phyloP scores from a whole-genome alignment of 2,113 vertebrate species.

The Mormoops blainvillei region DNA sequence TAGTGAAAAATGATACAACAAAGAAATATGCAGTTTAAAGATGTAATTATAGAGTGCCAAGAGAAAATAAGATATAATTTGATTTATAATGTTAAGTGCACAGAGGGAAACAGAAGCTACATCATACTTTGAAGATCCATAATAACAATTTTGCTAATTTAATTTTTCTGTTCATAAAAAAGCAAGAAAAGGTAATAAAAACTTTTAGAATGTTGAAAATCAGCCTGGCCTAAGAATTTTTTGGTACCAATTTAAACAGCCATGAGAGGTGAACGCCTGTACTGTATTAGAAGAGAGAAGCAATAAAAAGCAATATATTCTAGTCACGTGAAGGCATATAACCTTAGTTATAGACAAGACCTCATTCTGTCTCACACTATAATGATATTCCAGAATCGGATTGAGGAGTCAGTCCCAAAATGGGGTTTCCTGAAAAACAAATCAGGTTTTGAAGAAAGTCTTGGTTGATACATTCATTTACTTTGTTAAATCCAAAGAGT shows the following conservation, averaged over 20 bases:
- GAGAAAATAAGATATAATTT: background rate
- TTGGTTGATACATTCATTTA: slow-evolving; percentile 39
- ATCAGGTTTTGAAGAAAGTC: slow-evolving; percentile 31
- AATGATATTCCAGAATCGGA: slow-evolving; percentile 38
- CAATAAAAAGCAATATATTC: background rate
- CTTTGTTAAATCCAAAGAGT: slow-evolving; percentile 20
- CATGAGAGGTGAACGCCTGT: background rate
- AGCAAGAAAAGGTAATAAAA: background rate
- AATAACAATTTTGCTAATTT: background rate
- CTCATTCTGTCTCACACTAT: background rate
- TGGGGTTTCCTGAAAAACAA: slow-evolving; percentile 47
- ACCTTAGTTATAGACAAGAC: background rate
- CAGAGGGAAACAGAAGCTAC: background rate
- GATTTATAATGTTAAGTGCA: background rate
- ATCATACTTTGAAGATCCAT: background rate
- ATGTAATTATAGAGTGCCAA: background rate
- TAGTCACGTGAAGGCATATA: background rate
- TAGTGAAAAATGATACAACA: background rate
- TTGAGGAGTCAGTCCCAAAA: background rate
- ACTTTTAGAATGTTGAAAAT: background rate
- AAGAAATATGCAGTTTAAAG: background rate
- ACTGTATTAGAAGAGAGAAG: background rate
- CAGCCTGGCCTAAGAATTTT: background rate
- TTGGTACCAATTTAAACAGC: background rate
- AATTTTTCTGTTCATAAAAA: slow-evolving; percentile 25